Conservation (phyloP, 2,888 invertebrate species). For the Eilema depressum region DNA sequence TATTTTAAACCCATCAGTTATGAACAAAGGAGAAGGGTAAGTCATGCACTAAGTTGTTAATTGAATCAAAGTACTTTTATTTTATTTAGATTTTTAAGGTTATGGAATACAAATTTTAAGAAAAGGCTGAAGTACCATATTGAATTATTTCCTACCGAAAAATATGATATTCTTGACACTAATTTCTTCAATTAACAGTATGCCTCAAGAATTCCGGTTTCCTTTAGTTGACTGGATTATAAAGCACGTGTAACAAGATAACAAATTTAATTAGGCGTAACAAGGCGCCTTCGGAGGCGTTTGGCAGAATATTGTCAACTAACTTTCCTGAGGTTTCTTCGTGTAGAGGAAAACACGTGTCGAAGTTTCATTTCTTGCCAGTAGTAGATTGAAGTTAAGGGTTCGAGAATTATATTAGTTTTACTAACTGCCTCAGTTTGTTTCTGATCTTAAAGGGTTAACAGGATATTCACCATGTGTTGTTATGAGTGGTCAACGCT, state of each 20-base stretch:
- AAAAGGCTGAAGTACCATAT: neutral
- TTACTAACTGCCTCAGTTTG: neutral
- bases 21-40: too few relatives aligned
- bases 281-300: neutral
- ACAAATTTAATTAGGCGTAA: conserved; percentile 2
- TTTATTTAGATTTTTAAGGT: too few relatives aligned
- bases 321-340: neutral
- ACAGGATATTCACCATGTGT: neutral
- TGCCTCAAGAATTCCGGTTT: neutral
- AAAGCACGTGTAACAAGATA: neutral
- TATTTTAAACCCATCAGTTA: too few relatives aligned
- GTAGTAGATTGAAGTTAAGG: neutral
- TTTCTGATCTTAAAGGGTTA: neutral
- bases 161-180: neutral
- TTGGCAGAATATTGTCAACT: conserved; percentile 10
- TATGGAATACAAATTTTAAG: too few relatives aligned
- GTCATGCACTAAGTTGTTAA: too few relatives aligned
- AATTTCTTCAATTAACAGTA: neutral
- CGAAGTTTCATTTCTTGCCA: neutral
- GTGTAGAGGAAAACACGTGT: conserved; percentile 1
- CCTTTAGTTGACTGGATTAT: conserved; percentile 13
- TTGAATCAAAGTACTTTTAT: too few relatives aligned
- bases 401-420: neutral
- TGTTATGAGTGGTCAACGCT: too few relatives aligned
- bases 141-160: neutral